Evolutionary conservation across 37 sponge, comb jelly and placozoan genomes (phyloP).

Genomic region (Halisarca cf. caerulea): DNA sequence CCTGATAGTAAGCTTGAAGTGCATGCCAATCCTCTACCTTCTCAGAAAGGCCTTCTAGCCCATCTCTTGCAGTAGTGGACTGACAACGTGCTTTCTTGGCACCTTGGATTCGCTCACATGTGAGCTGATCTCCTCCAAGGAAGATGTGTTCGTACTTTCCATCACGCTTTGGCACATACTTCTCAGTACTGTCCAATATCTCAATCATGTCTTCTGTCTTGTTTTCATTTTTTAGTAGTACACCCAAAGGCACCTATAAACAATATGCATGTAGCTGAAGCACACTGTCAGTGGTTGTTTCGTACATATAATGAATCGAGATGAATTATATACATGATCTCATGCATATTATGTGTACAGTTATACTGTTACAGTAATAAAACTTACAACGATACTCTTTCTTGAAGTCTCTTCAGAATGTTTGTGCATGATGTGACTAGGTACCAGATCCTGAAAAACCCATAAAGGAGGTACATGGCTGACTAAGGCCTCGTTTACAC

Average conservation of each 20-base stretch:
- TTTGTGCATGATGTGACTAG: no score
- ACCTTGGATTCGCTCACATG: neutral
- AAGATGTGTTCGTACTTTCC: neutral
- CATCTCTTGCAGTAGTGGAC: neutral
- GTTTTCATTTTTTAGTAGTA: neutral
- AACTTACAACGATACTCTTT: no score
- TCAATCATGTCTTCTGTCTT: neutral
- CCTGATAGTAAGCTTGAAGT: slow-evolving; percentile 10
- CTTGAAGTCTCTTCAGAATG: no score
- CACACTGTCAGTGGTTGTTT: no score
- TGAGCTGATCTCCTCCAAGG: neutral
- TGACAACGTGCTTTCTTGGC: neutral
- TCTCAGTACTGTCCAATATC: neutral
- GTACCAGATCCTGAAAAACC: no score
- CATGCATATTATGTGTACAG: no score
- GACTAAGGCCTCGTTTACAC: no score
- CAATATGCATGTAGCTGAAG: no score
- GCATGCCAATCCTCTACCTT: slow-evolving; percentile 42
- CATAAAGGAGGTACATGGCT: no score
- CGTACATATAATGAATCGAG: no score
- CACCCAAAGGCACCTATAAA: slow-evolving; percentile 9
- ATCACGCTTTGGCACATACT: neutral
- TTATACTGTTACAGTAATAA: no score
- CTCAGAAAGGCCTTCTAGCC: neutral
- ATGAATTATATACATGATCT: no score